phyloP scores from a whole-genome alignment of 2,888 invertebrate species.

The Sinelater perroti region DNA sequence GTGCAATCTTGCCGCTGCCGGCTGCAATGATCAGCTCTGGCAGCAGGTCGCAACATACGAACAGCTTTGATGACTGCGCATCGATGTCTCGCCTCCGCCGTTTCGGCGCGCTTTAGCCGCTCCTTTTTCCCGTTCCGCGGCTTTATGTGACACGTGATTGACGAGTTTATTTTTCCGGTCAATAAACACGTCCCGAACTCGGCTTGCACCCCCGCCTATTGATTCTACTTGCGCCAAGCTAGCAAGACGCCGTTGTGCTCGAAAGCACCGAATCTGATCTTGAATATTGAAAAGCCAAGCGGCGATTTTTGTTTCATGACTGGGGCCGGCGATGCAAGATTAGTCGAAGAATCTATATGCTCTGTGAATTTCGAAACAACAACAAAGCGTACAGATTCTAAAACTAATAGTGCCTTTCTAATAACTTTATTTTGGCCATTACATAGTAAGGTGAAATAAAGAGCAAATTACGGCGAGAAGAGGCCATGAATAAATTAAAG shows the following conservation, averaged over 20 bases:
- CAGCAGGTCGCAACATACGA: no score
- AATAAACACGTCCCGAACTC: conserved; percentile 1
- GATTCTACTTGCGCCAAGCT: conserved; percentile 2
- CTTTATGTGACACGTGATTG: not conserved
- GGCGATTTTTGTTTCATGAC: not conserved
- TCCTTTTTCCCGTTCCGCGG: not conserved
- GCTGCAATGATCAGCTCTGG: conserved; percentile 13
- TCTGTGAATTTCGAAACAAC: conserved; percentile 62
- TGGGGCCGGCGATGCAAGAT: conserved; percentile 20
- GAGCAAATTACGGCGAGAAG: no score
- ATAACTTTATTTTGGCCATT: no score
- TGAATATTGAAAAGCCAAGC: not conserved
- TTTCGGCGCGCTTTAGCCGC: not conserved
- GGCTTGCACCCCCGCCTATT: not conserved
- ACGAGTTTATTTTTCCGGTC: conserved; percentile 20
- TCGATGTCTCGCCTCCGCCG: no score
- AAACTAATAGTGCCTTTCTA: conserved; percentile 55
- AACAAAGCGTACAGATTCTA: conserved; percentile 66
- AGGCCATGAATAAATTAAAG: no score
- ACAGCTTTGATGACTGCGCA: no score
- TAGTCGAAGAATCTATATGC: conserved; percentile 63
- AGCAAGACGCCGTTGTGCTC: no score
- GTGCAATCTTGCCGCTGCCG: conserved; percentile 18
- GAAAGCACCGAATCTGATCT: not conserved
- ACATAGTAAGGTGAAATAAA: no score